phyloP scores from a whole-genome alignment of 2,797 vertebrate species.

The Hypotaenidia okinawae region DNA sequence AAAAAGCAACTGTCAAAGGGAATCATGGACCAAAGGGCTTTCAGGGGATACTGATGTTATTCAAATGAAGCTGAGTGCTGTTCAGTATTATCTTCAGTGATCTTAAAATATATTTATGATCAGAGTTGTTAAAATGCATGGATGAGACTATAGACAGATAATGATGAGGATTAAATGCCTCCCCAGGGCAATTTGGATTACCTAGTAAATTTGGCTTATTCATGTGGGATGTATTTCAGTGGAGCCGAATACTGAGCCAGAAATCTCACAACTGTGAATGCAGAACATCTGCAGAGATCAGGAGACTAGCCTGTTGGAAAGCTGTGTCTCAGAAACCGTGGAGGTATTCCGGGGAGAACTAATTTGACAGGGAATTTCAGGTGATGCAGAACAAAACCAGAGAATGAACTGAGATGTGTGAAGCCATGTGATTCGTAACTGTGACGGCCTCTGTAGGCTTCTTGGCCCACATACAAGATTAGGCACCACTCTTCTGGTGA shows the following conservation, averaged over 20 bases:
- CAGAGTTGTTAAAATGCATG: not conserved
- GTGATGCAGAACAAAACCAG: not conserved
- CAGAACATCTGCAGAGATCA: not conserved
- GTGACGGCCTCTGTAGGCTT: not conserved
- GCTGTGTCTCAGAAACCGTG: not conserved
- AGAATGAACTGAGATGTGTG: not conserved
- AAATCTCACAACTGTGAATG: not conserved
- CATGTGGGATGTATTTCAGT: not conserved
- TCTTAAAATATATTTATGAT: not conserved
- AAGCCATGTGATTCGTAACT: not conserved
- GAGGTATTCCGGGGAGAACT: not conserved
- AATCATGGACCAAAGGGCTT: not conserved
- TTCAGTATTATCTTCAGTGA: not conserved
- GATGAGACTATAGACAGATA: not conserved
- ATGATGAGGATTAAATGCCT: not conserved
- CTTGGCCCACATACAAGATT: not conserved
- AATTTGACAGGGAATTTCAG: not conserved
- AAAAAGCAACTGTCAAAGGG: not conserved
- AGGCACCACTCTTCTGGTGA: not conserved
- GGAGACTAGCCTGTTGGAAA: not conserved
- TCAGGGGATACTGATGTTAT: not conserved
- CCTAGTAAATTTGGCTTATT: not conserved
- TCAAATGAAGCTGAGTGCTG: not conserved
- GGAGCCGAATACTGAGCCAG: not conserved
- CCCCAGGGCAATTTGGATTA: not conserved